Evolutionary conservation across 2,113 vertebrate genomes (phyloP), one percentile per base, ranked within the genome.

Genomic region (Alces alces): DNA sequence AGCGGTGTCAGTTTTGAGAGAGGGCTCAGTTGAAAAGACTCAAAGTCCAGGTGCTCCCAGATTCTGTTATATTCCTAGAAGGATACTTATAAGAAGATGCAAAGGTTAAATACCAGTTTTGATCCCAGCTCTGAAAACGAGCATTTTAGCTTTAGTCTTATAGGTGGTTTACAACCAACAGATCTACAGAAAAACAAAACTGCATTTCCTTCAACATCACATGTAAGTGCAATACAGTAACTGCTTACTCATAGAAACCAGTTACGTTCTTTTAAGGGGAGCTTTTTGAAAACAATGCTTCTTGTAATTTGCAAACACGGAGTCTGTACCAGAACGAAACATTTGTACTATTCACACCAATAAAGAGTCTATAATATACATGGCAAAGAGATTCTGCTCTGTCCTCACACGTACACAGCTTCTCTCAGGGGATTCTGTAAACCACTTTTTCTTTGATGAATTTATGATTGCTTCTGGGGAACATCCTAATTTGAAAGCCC

Each of bases 221-320:
- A 98, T 98, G 98, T 98, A 99, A 99, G 99, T 99, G 99, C 98
- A 98, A 99, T 98, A 98, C 97, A 97, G 98, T 98, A 98, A 99
- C 98, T 98, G 98, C 98, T 99, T 98, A 98, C 97, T 97, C 98
- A 97, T 97, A 98, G 98, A 98, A 98, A 99, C 97, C 99, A 99
- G 98, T 98, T 98, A 98, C 98, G 97, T 98, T 98, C 98, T 98
- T 96, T 98, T 96, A 98, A 98, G 99, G 98, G 99, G 98, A 99
- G 98, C 99, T 98, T 99, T 99, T 99, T 97, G 98, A 99, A 99
- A 99, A 98, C 98, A 98, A 98, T 98, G 98, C 97, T 93, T 98
- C 98, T 98, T 96, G 95, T 96, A 97, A 98, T 98, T 98, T 98
- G 98, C 98, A 99, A 99, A 99, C 98, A 99, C 98, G 98, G 93